Base-by-base conservation (phyloP, 2,113 vertebrate genomes). In the Lasiurus cinereus region DNA sequence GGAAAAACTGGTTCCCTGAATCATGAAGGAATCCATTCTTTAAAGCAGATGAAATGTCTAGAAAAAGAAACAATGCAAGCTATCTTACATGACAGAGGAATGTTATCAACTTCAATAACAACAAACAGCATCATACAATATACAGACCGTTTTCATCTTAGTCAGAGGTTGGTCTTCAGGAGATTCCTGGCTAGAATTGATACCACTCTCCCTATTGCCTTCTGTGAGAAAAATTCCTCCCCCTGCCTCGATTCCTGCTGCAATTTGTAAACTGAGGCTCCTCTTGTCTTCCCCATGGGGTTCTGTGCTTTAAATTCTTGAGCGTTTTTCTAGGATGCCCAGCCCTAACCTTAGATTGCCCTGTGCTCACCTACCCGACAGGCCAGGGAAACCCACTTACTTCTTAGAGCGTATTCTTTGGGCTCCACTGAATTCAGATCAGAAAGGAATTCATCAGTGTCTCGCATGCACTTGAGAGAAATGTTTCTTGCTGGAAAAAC, bases 351-450 rank as follows among this genome's bases (percentile, higher is more conserved):
- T 83, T 54, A 62, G 67, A 21, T 56, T 69, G 43, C n/a, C 87
- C 83, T 1, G 4, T 13, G n/a, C 31, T 74, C 31, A 70, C 56
- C 72, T 21, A 22, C 27, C 22, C 62, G 21, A 8, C 0, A 0
- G 39, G 62, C 56, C 52, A 15, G 24, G 52, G 43, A 72, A 89
- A 11, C 52, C 69, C 66, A 99, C 99, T 99, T 98, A 99, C 99
- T 99, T 94, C 97, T 96, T 54, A 98, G 97, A 24, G 99, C 98
- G n/a, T 99, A 99, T 69, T 98, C 95, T 91, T 98, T 98, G 48
- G 99, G 98, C 12, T 92, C 94, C 85, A 96, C 96, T 73, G 98
- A 98, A 78, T 98, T 98, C 48, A 99, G 96, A 83, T 99, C 99
- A 69, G 84, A 93, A 76, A 99, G 98, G 92, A 99, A 99, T 43